Evolutionary conservation across 1,140 invertebrate genomes (phyloP), one percentile per base, ranked within the genome.

Genomic region (Heterodera schachtii): DNA sequence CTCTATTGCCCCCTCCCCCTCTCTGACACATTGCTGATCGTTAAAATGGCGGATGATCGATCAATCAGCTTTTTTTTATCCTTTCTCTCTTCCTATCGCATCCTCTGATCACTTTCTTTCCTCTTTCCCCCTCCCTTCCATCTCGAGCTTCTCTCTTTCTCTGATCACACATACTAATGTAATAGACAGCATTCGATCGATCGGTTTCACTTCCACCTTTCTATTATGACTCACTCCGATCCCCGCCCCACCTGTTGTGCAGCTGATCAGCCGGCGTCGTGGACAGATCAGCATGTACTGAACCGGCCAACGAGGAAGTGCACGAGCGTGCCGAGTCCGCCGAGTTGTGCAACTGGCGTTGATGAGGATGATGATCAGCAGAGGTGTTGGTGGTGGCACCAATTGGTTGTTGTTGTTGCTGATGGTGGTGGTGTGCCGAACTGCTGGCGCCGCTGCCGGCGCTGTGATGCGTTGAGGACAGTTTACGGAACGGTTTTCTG

Each of bases 401-500:
- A 31, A 31, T 31, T 31, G 31, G 76, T 2, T 69, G 76, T 16
- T 69, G 69, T 11, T 71, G 69, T 11, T 41, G 44, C 9, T 71
- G 69, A 5, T 41, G 69, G 57, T 64, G 19, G 57, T 64, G 19
- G 57, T 19, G 16, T 11, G 57, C 13, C 2, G 44, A 41, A 7
- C 46, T 73, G 46, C 19, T 16, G 31, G 57, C 46, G 66, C 16
- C 75, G 21, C 47, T 31, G 66, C 46, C 75, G n/a, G 21, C 69
- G 31, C 66, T 52, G 71, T 79, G 77, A 9, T 46, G 43, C 11
- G 49, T 82, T 11, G 67, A 47, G 11, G 69, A 74, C 49, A 82
- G 49, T 46, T 82, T 82, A 8, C 81, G 81, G 46, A 82, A 81
- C 16, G 81, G 81, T 7, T 82, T 82, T 44, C 81, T 82, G 66